Evolutionary conservation across 1,140 invertebrate genomes (phyloP).

Genomic region (Drosophila nasuta): DNA sequence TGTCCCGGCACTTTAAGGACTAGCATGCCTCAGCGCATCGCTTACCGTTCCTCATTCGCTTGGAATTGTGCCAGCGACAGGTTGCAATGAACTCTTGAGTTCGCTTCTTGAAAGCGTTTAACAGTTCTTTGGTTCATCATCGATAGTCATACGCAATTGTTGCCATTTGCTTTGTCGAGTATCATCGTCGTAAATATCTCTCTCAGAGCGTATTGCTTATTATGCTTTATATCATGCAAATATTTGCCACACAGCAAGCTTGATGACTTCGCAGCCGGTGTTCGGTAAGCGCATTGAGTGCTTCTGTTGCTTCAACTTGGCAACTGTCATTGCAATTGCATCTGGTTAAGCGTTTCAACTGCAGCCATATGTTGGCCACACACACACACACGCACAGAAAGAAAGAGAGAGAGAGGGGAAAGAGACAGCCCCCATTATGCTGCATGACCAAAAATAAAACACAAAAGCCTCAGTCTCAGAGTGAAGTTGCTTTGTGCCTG

Average conservation of each 20-base stretch:
- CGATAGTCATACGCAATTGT: slow-evolving; percentile 58
- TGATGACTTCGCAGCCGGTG: neutral
- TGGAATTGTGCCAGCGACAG: slow-evolving; percentile 11
- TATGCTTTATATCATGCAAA: slow-evolving; percentile 62
- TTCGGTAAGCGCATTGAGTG: slow-evolving; percentile 33
- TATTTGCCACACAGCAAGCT: slow-evolving; percentile 54
- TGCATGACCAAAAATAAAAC: slow-evolving; percentile 22
- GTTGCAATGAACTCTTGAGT: slow-evolving; percentile 54
- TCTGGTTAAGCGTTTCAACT: slow-evolving; percentile 47
- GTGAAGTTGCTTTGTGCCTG: slow-evolving; percentile 44
- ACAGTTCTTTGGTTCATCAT: slow-evolving; percentile 40
- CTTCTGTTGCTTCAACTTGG: slow-evolving; percentile 12
- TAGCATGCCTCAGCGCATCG: neutral
- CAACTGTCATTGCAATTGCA: slow-evolving; percentile 21
- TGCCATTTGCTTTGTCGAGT: slow-evolving; percentile 17
- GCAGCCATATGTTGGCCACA: slow-evolving; percentile 48
- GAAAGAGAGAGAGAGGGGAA: too few relatives aligned
- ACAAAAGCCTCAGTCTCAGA: slow-evolving; percentile 37
- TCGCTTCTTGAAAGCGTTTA: slow-evolving; percentile 18
- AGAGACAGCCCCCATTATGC: slow-evolving; percentile 21
- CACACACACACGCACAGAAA: neutral
- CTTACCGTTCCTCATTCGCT: neutral
- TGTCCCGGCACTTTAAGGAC: slow-evolving; percentile 58
- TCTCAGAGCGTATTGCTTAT: slow-evolving; percentile 47
- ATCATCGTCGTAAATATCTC: slow-evolving; percentile 4